Evolutionary conservation across 1,140 invertebrate species (phyloP).

Genomic region (Drusus annulatus): DNA sequence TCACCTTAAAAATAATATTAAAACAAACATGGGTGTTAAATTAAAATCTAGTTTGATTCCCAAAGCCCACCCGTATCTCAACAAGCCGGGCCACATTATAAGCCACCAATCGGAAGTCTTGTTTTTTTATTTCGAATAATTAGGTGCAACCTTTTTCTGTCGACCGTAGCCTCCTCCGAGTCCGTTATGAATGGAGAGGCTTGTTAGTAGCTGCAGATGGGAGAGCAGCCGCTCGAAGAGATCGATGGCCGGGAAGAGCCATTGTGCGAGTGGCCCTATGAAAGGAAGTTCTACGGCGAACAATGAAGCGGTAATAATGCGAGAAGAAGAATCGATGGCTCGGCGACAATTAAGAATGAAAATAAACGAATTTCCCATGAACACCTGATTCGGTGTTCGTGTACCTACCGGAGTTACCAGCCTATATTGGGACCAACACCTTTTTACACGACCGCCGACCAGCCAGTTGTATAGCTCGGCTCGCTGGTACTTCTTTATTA

Average conservation of each 20-base stretch:
- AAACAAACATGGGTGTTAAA: too few relatives aligned
- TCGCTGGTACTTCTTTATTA: not conserved
- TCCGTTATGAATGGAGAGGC: slow-evolving; percentile 36
- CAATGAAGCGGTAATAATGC: slow-evolving; percentile 27
- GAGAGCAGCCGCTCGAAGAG: not conserved
- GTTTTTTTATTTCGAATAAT: slow-evolving; percentile 18
- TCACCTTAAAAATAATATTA: too few relatives aligned
- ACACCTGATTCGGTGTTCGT: too few relatives aligned
- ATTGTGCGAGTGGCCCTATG: slow-evolving; percentile 18
- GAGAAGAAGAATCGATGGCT: slow-evolving; percentile 13
- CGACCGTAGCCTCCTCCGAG: slow-evolving; percentile 8
- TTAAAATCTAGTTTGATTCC: too few relatives aligned
- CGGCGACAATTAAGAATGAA: slow-evolving; percentile 29
- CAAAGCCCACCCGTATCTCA: too few relatives aligned
- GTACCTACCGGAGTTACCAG: too few relatives aligned
- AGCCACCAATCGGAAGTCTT: slow-evolving; percentile 9
- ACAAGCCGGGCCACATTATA: not conserved
- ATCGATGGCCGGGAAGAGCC: slow-evolving; percentile 7
- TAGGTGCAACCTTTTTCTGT: slow-evolving; percentile 27
- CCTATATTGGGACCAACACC: too few relatives aligned
- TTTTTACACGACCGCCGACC: too few relatives aligned
- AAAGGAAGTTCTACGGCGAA: slow-evolving; percentile 29
- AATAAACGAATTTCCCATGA: not conserved
- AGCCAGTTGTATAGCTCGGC: too few relatives aligned
- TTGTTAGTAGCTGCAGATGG: not conserved